Evolutionary conservation across 2,797 vertebrate genomes (phyloP).

Genomic region (Aldrovandia affinis): DNA sequence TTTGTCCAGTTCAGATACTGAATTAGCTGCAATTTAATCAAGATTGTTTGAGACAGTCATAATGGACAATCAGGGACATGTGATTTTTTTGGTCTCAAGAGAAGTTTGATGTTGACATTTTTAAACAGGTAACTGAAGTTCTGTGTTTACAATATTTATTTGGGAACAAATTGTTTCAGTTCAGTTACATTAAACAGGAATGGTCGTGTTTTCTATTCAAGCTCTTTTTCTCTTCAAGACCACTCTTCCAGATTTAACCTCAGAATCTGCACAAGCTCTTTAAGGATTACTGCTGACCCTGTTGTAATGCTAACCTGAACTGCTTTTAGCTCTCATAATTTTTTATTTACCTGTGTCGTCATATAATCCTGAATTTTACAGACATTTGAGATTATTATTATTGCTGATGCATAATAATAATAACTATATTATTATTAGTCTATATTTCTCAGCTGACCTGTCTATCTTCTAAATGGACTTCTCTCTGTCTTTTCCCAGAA

Average conservation of each 20-base stretch:
- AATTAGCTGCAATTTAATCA: not conserved
- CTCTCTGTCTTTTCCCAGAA: conserved; percentile 69
- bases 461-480: not conserved
- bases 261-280: not conserved
- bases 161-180: no score
- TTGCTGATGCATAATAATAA: not conserved
- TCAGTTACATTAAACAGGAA: no score
- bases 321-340: conserved; percentile 1
- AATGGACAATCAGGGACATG: not conserved
- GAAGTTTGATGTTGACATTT: not conserved
- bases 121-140: not conserved
- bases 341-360: not conserved
- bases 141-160: not conserved
- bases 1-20: not conserved
- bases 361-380: conserved; percentile 19
- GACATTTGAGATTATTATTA: not conserved
- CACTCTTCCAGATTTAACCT: no score
- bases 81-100: no score
- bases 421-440: not conserved
- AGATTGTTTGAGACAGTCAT: not conserved
- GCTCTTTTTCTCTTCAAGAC: no score
- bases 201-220: no score
- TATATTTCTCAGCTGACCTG: not conserved
- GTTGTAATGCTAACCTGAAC: not conserved
- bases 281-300: not conserved